Base-by-base conservation (phyloP, 2,797 vertebrate species). In the Tangara arthus region DNA sequence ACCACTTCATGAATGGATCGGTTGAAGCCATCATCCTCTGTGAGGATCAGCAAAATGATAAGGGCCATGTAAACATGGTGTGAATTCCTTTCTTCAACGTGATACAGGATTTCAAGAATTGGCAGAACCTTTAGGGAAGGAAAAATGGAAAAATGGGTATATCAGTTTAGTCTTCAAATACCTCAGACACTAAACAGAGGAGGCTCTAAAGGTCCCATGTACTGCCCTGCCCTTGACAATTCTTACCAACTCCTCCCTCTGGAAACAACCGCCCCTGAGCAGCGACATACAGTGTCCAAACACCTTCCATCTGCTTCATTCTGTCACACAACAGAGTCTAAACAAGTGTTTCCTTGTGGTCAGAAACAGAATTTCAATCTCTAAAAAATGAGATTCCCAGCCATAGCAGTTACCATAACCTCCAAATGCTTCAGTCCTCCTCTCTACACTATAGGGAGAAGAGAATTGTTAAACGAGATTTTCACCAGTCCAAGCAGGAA, bases 31-130 rank as follows among this genome's bases (percentile, higher is more conserved):
- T 99, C 99, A 4, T 99, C 99, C 97, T 99, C 99, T 0, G 99
- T 99, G 12, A 99, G 99, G 89, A 99, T 99, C 97, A 99, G 98
- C 82, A 99, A 97, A 96, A 99, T 99, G 69, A 99, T 99, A 85
- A 99, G 99, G 60, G 99, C 99, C 99, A 99, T 99, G 97, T 99
- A 99, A 87, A 99, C 99, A 34, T 99, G 99, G 95, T 99, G 99
- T 44, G 99, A 99, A 95, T 99, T 99, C 94, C 99, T 98, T 49
- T 99, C 99, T 95, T 99, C 99, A 30, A 99, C 99, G 2, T 99
- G 99, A 97, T 99, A 99, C 37, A 99, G 98, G 85, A 99, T 99
- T 97, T 99, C 99, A 19, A 99, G 98, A 95, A 99, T 99, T 23
- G 99, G 99, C 94, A 99, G 97, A 90, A 99, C 99, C 99, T 99